Evolutionary conservation across 1,140 invertebrate species (phyloP), one percentile per base, ranked within the genome.

Genomic region (Calycopis cecrops): DNA sequence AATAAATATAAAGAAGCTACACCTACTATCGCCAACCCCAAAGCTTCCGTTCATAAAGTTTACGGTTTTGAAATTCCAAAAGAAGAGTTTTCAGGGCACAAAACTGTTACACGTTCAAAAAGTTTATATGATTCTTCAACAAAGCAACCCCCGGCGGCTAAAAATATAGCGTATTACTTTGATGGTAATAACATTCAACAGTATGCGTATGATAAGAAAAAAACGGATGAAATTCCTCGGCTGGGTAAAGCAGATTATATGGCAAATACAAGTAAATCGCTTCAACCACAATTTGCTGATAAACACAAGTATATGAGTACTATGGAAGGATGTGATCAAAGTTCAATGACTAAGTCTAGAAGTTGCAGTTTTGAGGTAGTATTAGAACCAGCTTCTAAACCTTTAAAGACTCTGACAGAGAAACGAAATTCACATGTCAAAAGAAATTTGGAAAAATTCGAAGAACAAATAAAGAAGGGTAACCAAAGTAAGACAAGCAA

Each of bases 131-230:
- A 88, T 66, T 85, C 85, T 16, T 60, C 82, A 1, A 67, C 68
- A 6, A 83, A 85, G 60, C 76, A 80, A 59, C 59, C 60, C 1
- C 74, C 73, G 0, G 73, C 74, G 4, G 76, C 83, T 35, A 89
- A 88, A 62, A 86, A 84, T 68, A 85, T 91, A 55, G 89, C 90
- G 4, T 91, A 89, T 73, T 90, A 90, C 69, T 86, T 91, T 53
- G 89, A 90, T 57, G 87, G 85, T 12, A 88, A 71, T 71, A 86
- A 83, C 57, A 68, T 84, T 49, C 77, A 85, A 58, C 77, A 73
- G 48, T 82, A 77, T 55, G 67, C 65, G 2, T 75, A 73, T 34
- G 87, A 86, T 10, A 82, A 76, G 40, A 80, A 83, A 53, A 60
- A 63, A 33, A 72, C 52, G 21, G 87, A 88, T 62, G 89, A 90